Evolutionary conservation across 2,888 invertebrate species (phyloP), one percentile per base, ranked within the genome.

Genomic region (Heliconius aoede): DNA sequence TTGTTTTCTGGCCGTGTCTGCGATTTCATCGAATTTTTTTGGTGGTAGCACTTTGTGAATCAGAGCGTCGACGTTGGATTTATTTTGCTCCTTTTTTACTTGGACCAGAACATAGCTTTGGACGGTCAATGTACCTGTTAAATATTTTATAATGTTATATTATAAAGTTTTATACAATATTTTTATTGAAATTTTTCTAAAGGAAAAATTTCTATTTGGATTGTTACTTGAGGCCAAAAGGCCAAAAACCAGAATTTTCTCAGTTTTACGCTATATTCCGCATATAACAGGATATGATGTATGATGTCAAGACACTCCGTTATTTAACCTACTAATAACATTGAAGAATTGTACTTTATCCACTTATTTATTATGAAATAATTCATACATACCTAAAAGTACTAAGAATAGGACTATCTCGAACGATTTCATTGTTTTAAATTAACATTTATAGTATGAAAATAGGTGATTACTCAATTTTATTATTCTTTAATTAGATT

Each of bases 1-100:
- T 8, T 77, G 81, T 76, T 82, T 85, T 46, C 83, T 80, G 1
- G 82, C 79, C 3, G 68, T 79, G 7, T 79, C 75, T 0, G 80
- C 68, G 5, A 80, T 80, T 9, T 79, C 73, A 1, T 83, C 78
- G 24, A 84, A 73, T 13, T 79, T 76, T 0, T 81, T 76, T 0
- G 79, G 55, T 15, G 84, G 82, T 0, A 84, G 69, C 0, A 83
- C 82, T 76, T 85, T 85, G 67, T 85, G 84, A 1, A 84, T 83
- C 0, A 84, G 24, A 0, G 84, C 84, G 67, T 86, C 85, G 0
- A 84, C 83, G 30, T 85, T 83, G 0, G 84, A 82, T 0, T 82
- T 75, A 65, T 85, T 85, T 7, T 82, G 78, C 0, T 82, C 83
- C 32, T 84, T 84, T 0, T 82, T 77, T 0, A 84, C 82, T 83